Percentiles rank a stretch among this genome's conserved stretches.
These are phyloP conservation scores for Astur gentilis DNA, from an alignment of 2,113 vertebrate genomes.

Conservation along the genomic window DNA sequence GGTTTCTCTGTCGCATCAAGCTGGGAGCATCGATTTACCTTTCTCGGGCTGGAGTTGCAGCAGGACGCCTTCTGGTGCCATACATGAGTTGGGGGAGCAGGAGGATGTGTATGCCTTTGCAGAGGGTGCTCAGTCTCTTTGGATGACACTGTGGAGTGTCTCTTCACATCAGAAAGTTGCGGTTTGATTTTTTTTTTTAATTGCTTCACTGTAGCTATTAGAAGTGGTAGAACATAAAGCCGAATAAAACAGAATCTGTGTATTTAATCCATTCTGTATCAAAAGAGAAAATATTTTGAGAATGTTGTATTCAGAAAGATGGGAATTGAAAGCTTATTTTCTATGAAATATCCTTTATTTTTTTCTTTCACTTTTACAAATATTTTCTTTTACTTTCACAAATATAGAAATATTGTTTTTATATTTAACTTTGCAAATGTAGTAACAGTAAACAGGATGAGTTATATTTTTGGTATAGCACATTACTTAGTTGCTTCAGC, in stretches of 20 bases:
- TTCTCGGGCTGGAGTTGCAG: background rate
- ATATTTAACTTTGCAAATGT: background rate
- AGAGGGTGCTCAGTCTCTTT: background rate
- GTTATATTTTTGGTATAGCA: background rate
- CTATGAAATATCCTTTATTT: background rate
- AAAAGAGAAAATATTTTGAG: background rate
- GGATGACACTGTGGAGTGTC: accelerated
- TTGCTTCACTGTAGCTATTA: background rate
- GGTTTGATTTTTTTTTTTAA: background rate
- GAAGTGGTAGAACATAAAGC: background rate
- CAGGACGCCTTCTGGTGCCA: accelerated
- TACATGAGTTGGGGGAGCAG: background rate
- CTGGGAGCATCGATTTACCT: background rate
- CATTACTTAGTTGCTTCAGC: background rate
- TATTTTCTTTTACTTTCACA: background rate
- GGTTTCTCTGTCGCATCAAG: background rate
- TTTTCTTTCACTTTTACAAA: background rate
- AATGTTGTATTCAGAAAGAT: background rate
- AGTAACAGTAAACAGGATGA: background rate
- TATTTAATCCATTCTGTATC: background rate
- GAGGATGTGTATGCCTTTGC: background rate
- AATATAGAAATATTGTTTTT: background rate
- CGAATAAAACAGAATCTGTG: background rate
- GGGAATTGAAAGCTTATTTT: background rate
- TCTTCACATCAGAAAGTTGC: background rate